Percentiles rank a stretch among this genome's conserved stretches.
Evolutionary conservation across 2,797 vertebrate genomes (phyloP).

Genomic region (Anguilla obscura): DNA sequence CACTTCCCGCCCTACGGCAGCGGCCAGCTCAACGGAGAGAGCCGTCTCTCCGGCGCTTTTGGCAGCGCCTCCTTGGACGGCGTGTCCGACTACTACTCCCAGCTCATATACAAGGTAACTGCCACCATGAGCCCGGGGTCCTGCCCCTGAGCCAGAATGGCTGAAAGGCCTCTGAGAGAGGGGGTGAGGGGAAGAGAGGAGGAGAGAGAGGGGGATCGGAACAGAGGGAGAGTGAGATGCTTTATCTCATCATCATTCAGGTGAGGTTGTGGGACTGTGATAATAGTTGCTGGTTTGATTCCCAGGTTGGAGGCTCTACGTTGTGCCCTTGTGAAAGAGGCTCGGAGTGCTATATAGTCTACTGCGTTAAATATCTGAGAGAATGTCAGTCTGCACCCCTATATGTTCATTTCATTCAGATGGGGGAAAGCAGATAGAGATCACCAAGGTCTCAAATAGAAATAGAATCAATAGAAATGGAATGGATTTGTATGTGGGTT

Average conservation of each 20-base stretch:
- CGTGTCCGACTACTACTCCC: constrained; percentile 92
- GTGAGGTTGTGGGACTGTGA: neutral
- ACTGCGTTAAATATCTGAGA: no score
- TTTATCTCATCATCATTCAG: neutral
- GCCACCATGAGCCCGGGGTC: neutral
- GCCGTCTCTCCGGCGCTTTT: constrained; percentile 85
- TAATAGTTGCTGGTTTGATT: neutral
- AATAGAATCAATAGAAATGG: no score
- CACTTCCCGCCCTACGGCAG: constrained; percentile 91
- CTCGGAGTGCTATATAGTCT: neutral
- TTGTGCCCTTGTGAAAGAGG: neutral
- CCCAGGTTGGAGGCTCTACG: neutral
- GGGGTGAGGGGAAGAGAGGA: no score
- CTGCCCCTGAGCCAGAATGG: neutral
- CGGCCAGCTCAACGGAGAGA: constrained; percentile 82
- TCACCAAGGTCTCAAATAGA: no score
- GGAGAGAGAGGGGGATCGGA: neutral
- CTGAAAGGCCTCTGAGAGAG: neutral
- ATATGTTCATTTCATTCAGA: no score
- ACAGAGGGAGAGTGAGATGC: neutral
- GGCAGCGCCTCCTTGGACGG: constrained; percentile 90
- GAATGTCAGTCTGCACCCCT: no score
- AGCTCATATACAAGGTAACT: constrained; percentile 92
- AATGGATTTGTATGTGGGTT: no score
- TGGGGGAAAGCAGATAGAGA: no score